phyloP scores from a whole-genome alignment of 2,888 invertebrate species.

The Pseudococcus longispinus region DNA sequence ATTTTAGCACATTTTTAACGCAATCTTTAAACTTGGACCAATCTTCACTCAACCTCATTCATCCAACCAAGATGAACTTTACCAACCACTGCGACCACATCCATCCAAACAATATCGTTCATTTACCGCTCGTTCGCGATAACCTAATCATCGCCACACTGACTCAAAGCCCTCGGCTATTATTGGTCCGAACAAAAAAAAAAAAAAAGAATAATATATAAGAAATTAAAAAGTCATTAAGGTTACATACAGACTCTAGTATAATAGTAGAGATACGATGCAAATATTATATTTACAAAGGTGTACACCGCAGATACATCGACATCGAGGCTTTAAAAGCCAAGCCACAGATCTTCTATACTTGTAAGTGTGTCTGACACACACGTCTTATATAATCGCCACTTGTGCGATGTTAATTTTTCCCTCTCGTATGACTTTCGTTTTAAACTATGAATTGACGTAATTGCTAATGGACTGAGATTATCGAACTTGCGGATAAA shows the following conservation, averaged over 20 bases:
- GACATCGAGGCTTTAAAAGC: background rate
- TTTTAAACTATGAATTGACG: slow-evolving; percentile 45
- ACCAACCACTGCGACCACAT: background rate
- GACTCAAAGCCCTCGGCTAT: background rate
- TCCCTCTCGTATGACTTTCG: slow-evolving; percentile 31
- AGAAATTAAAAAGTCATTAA: slow-evolving; percentile 52
- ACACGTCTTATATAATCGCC: slow-evolving; percentile 29
- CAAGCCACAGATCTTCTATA: background rate
- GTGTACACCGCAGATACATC: background rate
- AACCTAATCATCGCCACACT: slow-evolving; percentile 14
- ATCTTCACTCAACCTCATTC: background rate
- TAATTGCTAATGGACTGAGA: slow-evolving; percentile 48
- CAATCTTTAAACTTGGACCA: too few species aligned
- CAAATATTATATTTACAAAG: slow-evolving; percentile 26
- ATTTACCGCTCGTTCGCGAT: background rate
- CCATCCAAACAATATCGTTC: slow-evolving; percentile 17
- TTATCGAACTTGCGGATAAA: slow-evolving; percentile 46
- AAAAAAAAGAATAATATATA: background rate
- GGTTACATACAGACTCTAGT: background rate
- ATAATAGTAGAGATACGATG: slow-evolving; percentile 25
- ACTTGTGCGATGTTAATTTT: slow-evolving; percentile 10
- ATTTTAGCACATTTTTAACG: too few species aligned
- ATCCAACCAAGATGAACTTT: background rate
- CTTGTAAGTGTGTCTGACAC: background rate
- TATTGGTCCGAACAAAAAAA: background rate